Conservation (phyloP, 35 echinoderm and acorn worm species). For the Holothuria glaberrima region DNA sequence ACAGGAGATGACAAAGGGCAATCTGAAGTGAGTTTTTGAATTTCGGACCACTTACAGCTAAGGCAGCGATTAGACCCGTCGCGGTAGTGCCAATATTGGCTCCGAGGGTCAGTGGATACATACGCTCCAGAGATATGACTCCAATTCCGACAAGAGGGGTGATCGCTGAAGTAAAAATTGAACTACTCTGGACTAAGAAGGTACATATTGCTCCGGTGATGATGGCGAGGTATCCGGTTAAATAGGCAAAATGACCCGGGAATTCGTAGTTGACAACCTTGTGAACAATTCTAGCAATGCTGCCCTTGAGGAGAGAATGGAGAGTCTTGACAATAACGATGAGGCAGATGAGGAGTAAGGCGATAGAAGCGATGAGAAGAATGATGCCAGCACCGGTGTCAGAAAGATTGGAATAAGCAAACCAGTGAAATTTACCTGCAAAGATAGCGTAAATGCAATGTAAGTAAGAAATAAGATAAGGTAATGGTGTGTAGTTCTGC, state of each 20-base stretch:
- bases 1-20: constrained; percentile 91
- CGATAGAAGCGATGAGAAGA: constrained; percentile 29
- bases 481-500: no score
- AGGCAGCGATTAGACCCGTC: constrained; percentile 81
- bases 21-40: constrained; percentile 87
- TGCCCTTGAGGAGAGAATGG: constrained; percentile 55
- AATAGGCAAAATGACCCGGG: constrained; percentile 40
- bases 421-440: constrained; percentile 71
- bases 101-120: constrained; percentile 94
- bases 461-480: no score
- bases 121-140: constrained; percentile 70
- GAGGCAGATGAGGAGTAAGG: constrained; percentile 51
- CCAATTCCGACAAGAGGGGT: constrained; percentile 74
- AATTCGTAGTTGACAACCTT: constrained; percentile 67
- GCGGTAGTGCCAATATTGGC: constrained; percentile 95
- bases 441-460: no score
- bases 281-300: constrained; percentile 43
- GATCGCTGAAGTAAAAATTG: constrained; percentile 66
- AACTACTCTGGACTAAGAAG: constrained; percentile 69
- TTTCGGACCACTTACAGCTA: constrained; percentile 75
- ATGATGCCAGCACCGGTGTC: constrained; percentile 47
- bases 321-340: constrained; percentile 57
- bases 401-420: constrained; percentile 23
- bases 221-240: constrained; percentile 71
- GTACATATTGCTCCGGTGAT: constrained; percentile 51